Conservation (phyloP, 92 coral and sea anemone species). For the Paramuricea clavata region DNA sequence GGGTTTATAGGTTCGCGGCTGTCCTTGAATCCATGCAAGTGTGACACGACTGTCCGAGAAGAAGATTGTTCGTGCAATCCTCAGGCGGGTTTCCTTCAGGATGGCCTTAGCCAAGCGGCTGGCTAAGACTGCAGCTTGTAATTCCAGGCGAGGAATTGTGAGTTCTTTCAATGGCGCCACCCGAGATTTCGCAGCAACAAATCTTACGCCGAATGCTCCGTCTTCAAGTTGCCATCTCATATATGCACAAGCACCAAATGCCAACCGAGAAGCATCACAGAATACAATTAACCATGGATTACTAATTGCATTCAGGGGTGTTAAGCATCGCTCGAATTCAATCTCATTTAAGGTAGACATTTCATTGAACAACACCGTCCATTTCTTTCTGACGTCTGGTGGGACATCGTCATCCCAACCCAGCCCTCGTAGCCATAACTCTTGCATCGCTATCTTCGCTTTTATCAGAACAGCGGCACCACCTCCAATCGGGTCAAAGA, state of each 20-base stretch:
- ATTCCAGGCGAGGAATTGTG: background rate
- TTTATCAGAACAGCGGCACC: constrained; percentile 19
- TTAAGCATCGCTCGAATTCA: constrained; percentile 36
- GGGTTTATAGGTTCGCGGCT: no score
- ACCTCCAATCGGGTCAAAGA: constrained; percentile 4
- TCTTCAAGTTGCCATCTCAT: constrained; percentile 31
- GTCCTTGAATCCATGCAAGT: no score
- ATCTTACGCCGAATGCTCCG: constrained; percentile 41
- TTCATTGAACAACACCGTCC: constrained; percentile 54
- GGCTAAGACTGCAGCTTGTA: background rate
- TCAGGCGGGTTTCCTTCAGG: no score
- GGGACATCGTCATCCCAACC: constrained; percentile 67
- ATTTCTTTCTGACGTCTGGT: constrained; percentile 19
- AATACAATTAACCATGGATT: constrained; percentile 46
- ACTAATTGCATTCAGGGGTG: background rate
- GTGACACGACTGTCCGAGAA: no score
- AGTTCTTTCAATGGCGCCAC: constrained; percentile 58
- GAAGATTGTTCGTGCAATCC: no score
- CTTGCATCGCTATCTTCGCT: constrained; percentile 52
- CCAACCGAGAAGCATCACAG: constrained; percentile 52
- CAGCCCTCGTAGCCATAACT: constrained; percentile 49
- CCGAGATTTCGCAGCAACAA: constrained; percentile 68
- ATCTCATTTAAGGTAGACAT: constrained; percentile 45
- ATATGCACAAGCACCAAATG: constrained; percentile 68
- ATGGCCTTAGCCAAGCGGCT: no score